A percentile compares a stretch with the other conserved stretches of the same genome.
Evolutionary conservation across 2,888 invertebrate genomes (phyloP).

Genomic region (Callosobruchus maculatus): DNA sequence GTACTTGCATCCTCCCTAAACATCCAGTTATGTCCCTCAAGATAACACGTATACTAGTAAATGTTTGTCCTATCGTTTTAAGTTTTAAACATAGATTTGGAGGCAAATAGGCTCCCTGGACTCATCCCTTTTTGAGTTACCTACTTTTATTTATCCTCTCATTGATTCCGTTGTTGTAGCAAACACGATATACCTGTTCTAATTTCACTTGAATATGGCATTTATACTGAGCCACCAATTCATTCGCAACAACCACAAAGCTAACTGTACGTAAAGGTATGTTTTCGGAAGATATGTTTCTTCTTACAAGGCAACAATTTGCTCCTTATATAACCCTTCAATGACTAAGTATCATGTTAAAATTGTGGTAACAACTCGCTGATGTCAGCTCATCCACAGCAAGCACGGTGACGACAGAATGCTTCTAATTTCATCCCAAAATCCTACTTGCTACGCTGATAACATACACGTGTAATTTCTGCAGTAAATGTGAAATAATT

Average conservation of each 20-base stretch:
- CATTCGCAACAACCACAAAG: neutral
- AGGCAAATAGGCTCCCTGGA: too few species aligned
- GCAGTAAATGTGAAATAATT: slow-evolving; percentile 25
- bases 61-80: too few species aligned
- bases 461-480: slow-evolving; percentile 24
- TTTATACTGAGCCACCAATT: neutral
- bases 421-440: slow-evolving; percentile 13
- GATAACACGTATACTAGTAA: too few species aligned
- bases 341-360: slow-evolving; percentile 2
- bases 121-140: too few species aligned
- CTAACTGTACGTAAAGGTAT: too few species aligned
- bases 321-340: neutral
- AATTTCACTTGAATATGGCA: too few species aligned
- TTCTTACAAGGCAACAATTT: neutral
- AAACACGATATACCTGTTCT: too few species aligned
- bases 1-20: too few species aligned
- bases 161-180: too few species aligned
- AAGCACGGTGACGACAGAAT: slow-evolving; percentile 1
- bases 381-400: slow-evolving; percentile 9
- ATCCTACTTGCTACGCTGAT: slow-evolving; percentile 15
- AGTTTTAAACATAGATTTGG: too few species aligned
- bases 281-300: neutral
- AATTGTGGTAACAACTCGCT: slow-evolving; percentile 5
- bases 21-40: too few species aligned
- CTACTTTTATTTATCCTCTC: too few species aligned